Base-by-base conservation (phyloP, 2,797 vertebrate genomes). In the Allobates femoralis region DNA sequence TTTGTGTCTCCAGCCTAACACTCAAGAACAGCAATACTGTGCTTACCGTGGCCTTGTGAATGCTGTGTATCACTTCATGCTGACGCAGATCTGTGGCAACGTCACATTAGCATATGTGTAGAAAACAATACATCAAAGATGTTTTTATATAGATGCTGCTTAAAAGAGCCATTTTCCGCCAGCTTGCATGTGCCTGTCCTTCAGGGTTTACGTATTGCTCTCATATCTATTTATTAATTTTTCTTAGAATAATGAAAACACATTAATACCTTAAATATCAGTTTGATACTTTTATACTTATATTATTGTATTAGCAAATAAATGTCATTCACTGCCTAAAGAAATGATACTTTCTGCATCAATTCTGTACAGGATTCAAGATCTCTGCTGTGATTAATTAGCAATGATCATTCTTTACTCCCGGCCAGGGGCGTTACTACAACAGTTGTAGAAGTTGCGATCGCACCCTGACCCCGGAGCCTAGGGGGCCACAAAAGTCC, bases 91-190 rank as follows among this genome's bases (percentile, higher is more conserved):
- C 58, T 84, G 18, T 58, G 56, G 32, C 34, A 41, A 71, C 67
- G 6, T 66, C 0, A 26, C 23, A 64, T 83, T 75, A 62, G 19
- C 71, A 76, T 76, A 84, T 62, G 8, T 76, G 37, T 64, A 26
- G 30, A 51, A 62, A 76, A 5, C 55, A 46, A 64, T 64, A 84
- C 53, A 83, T 83, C 81, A 62, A 83, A 62, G 53, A 23, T 4
- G 46, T 62, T 50, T 56, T 55, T n/a, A 34, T 83, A 5, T 58
- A 60, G 30, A 74, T 74, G 7, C 1, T 73, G 41, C 3, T 71
- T 46, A 74, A 73, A 74, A 18, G 55, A 32, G n/a, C 50, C n/a
- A 62, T 60, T 41, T 50, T n/a, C 16, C 10, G 14, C 64, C 41
- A 34, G 21, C 26, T 16, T 18, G 66, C 32, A 8, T 37, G 32